These are phyloP conservation scores for Petromus typicus DNA, from an alignment of 2,113 vertebrate species.

Conservation along the genomic window DNA sequence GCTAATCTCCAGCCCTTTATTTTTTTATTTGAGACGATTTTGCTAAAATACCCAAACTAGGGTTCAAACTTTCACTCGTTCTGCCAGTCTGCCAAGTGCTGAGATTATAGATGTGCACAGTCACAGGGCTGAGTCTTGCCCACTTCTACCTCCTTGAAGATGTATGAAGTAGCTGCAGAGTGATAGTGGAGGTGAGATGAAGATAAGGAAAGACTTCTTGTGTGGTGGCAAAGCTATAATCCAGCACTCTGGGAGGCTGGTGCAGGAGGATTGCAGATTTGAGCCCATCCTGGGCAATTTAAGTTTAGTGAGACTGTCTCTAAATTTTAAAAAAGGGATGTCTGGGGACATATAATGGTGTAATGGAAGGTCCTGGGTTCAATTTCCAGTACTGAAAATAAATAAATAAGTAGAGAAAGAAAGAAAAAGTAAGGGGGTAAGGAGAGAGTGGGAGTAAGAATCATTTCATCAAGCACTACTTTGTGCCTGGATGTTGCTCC, in stretches of 20 bases:
- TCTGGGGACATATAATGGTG: neutral
- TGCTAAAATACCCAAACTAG: neutral
- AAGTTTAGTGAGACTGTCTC: neutral
- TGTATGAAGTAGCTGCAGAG: neutral
- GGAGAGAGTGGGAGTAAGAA: neutral
- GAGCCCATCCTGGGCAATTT: neutral
- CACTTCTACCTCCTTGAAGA: constrained; percentile 12
- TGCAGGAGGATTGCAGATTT: neutral
- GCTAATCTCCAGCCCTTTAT: neutral
- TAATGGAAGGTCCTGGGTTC: neutral
- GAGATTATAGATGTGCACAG: neutral
- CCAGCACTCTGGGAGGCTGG: neutral
- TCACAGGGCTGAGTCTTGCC: neutral
- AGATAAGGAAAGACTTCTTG: neutral
- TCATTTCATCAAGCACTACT: neutral
- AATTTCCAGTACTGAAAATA: neutral
- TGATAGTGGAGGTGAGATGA: neutral
- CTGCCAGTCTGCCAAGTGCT: neutral
- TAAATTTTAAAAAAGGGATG: neutral
- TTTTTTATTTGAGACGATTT: neutral
- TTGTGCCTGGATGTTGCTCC: neutral
- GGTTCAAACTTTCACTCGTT: neutral
- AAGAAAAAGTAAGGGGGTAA: neutral
- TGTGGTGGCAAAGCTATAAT: neutral
- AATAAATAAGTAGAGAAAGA: neutral